A percentile compares a stretch with the other conserved stretches of the same genome.
Conservation (phyloP, 2,888 invertebrate species). For the Eupeodes latifasciatus region DNA sequence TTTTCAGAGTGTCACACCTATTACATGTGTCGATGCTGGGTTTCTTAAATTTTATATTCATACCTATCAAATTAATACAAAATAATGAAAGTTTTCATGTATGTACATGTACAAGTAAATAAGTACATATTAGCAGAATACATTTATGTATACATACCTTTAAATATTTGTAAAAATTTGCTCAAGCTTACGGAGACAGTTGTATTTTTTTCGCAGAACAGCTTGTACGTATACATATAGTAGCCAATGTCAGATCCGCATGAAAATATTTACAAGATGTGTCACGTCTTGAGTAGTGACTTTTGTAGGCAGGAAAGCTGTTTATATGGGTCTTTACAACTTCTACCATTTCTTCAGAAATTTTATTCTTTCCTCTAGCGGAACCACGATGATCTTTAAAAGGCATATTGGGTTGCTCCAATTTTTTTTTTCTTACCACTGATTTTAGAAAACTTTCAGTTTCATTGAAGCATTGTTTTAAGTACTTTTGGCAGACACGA, state of each 20-base stretch:
- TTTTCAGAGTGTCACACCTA: too few species aligned
- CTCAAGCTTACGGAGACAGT: constrained; percentile 35
- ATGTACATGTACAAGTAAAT: not conserved
- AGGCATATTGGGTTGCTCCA: constrained; percentile 32
- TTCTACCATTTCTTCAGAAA: constrained; percentile 31
- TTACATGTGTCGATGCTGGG: too few species aligned
- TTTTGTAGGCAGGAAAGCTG: constrained; percentile 42
- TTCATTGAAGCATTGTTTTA: constrained; percentile 33
- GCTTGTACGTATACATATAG: constrained; percentile 62
- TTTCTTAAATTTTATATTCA: too few species aligned
- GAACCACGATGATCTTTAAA: constrained; percentile 48
- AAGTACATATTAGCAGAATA: not conserved
- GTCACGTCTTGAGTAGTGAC: not conserved
- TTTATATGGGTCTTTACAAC: constrained; percentile 33
- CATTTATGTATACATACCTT: not conserved
- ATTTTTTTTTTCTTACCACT: constrained; percentile 45
- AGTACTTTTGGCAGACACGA: constrained; percentile 28
- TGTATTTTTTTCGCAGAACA: constrained; percentile 64
- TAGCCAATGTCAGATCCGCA: constrained; percentile 24
- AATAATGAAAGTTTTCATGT: not conserved
- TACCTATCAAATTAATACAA: too few species aligned
- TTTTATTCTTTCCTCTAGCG: not conserved
- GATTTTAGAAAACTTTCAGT: constrained; percentile 47
- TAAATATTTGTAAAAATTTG: constrained; percentile 39
- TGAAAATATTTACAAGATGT: constrained; percentile 20